phyloP scores from a whole-genome alignment of 2,797 vertebrate species.

The Nyctalus aviator region DNA sequence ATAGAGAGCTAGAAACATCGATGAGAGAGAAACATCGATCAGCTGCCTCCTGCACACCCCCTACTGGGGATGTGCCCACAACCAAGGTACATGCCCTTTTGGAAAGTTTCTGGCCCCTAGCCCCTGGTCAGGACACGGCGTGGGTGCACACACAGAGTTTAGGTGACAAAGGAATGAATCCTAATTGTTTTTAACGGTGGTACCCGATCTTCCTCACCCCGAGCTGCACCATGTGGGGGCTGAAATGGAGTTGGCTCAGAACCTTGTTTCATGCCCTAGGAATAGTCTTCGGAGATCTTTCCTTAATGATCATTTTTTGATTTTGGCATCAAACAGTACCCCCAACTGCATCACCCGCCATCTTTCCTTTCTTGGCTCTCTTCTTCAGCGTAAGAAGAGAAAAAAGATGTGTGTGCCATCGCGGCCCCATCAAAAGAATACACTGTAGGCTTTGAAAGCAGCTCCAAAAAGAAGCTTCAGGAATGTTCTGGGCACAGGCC shows the following conservation, averaged over 20 bases:
- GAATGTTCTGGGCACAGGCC: not conserved
- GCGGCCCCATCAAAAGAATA: not conserved
- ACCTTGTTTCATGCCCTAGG: not conserved
- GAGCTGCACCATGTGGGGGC: not conserved
- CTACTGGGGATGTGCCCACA: too few relatives aligned
- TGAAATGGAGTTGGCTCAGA: not conserved
- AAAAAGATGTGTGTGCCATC: not conserved
- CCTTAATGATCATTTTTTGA: not conserved
- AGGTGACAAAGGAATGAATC: not conserved
- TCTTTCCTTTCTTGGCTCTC: not conserved
- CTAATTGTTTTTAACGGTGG: not conserved
- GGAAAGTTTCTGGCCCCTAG: not conserved
- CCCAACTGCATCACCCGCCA: not conserved
- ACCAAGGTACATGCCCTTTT: not conserved
- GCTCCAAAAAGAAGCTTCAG: not conserved
- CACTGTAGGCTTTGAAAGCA: conserved; percentile 37
- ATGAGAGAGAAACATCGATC: too few relatives aligned
- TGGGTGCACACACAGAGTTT: not conserved
- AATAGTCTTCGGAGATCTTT: not conserved
- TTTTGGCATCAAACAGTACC: not conserved
- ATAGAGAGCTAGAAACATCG: too few relatives aligned
- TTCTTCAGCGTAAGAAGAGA: conserved; percentile 53
- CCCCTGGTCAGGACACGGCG: not conserved
- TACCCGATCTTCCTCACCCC: not conserved
- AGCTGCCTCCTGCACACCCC: too few relatives aligned